Evolutionary conservation across 2,797 vertebrate genomes (phyloP).

Genomic region (Phoeniculus purpureus): DNA sequence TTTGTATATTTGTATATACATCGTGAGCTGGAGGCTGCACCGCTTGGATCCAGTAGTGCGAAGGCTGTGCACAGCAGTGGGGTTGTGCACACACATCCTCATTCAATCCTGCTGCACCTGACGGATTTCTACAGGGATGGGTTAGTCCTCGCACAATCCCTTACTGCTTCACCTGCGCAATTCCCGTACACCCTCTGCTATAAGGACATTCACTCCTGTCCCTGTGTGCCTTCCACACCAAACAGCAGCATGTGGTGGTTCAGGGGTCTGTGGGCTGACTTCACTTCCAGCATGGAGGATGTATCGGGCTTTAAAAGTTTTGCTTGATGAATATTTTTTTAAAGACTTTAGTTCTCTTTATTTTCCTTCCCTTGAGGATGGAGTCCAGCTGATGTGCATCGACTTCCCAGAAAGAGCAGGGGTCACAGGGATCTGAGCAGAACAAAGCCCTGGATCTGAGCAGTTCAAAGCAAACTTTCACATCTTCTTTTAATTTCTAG

Average conservation of each 20-base stretch:
- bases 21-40: not conserved
- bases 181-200: not conserved
- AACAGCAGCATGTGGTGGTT: not conserved
- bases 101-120: not conserved
- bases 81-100: fast-evolving
- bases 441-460: not conserved
- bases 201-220: not conserved
- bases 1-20: not conserved
- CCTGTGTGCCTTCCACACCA: not conserved
- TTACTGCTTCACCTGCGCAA: not conserved
- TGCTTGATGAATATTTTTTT: not conserved
- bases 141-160: not conserved
- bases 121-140: not conserved
- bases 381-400: not conserved
- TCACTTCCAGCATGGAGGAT: not conserved
- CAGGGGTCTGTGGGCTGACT: not conserved
- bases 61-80: fast-evolving
- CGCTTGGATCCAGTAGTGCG: fast-evolving
- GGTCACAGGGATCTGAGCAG: not conserved
- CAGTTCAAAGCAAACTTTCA: not conserved
- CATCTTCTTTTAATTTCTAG: not conserved
- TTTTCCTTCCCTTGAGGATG: not conserved
- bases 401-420: not conserved
- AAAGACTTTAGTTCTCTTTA: not conserved
- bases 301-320: not conserved